Percentiles rank a stretch among this genome's conserved stretches.
phyloP scores from a whole-genome alignment of 2,888 invertebrate genomes.

The Alloscopus bannaensis region DNA sequence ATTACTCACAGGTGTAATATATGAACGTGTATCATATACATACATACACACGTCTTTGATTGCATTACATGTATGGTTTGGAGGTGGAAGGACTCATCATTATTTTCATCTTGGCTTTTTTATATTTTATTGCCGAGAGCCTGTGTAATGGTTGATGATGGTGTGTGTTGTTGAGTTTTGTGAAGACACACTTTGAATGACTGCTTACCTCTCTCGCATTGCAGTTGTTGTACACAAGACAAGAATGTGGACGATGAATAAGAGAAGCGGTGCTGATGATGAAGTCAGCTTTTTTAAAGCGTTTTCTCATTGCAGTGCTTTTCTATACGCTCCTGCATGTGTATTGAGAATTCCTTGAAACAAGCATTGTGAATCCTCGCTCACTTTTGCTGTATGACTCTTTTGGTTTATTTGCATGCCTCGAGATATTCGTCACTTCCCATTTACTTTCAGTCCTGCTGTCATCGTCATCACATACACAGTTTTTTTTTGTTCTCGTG shows the following conservation, averaged over 20 bases:
- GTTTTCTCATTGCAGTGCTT: not conserved
- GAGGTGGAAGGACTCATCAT: constrained; percentile 18
- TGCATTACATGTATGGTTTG: no score
- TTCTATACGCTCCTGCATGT: no score
- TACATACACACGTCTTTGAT: not conserved
- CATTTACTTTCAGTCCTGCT: constrained; percentile 16
- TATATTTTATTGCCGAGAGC: no score
- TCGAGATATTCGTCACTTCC: constrained; percentile 34
- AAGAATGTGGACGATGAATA: not conserved
- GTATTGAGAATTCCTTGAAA: constrained; percentile 30
- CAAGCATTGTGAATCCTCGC: constrained; percentile 11
- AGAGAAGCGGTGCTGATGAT: not conserved
- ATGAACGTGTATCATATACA: not conserved
- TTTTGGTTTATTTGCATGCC: constrained; percentile 37
- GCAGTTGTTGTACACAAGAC: not conserved
- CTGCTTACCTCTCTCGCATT: no score
- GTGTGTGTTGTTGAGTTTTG: no score
- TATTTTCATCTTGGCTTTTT: constrained; percentile 19
- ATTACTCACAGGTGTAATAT: no score
- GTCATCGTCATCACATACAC: constrained; percentile 22
- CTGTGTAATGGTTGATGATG: no score
- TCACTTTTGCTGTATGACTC: constrained; percentile 16
- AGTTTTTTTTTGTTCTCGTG: not conserved
- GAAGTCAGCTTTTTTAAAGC: constrained; percentile 2
- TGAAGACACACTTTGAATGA: not conserved